phyloP scores from a whole-genome alignment of 1,140 invertebrate species.

The Eueides isabella region DNA sequence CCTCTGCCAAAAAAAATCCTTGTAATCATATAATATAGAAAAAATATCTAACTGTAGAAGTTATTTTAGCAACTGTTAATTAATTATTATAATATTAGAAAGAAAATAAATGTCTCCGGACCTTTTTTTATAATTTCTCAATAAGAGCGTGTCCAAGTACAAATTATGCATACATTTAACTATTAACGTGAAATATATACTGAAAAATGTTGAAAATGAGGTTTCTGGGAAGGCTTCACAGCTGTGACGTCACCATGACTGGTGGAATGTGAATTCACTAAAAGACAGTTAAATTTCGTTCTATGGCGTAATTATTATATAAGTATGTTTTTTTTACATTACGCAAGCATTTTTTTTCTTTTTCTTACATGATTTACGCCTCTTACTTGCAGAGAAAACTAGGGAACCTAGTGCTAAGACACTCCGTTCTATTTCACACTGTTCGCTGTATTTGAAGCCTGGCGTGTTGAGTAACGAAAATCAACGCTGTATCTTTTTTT shows the following conservation, averaged over 20 bases:
- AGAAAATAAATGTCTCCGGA: background rate
- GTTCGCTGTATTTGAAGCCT: no score
- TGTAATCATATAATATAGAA: no score
- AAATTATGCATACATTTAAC: conserved; percentile 16
- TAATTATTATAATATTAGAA: background rate
- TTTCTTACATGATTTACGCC: no score
- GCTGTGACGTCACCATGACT: conserved; percentile 30
- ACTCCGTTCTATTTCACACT: no score
- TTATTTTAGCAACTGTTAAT: background rate
- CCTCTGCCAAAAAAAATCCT: no score
- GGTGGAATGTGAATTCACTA: background rate
- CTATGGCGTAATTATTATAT: background rate
- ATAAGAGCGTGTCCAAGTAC: conserved; percentile 15
- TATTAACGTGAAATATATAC: conserved; percentile 13
- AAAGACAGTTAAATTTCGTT: background rate
- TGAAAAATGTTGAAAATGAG: conserved; percentile 14
- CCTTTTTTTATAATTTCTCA: conserved; percentile 18
- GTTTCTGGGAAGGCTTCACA: conserved; percentile 19
- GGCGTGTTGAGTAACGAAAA: no score
- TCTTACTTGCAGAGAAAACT: no score
- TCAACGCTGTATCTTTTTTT: no score
- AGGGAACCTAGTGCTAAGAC: no score
- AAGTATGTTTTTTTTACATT: no score
- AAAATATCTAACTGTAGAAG: no score
- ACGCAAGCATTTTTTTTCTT: no score